Evolutionary conservation across 2,113 vertebrate species (phyloP), one percentile per base, ranked within the genome.

Genomic region (Dinomys branickii): DNA sequence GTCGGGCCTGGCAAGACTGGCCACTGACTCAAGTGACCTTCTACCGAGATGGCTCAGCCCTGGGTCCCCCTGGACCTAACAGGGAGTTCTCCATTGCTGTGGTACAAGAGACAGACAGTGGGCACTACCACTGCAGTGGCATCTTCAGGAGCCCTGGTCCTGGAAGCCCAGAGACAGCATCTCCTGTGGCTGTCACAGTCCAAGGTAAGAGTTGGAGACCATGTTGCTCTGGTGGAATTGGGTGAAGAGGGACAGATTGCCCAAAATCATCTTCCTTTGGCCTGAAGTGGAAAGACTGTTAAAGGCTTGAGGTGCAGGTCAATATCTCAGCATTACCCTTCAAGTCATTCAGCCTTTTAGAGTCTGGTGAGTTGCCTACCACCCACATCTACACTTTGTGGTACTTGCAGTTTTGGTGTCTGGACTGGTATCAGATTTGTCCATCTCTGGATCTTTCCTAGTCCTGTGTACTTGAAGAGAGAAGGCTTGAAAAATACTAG

Each of bases 1-100:
- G 98, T 69, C 96, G 80, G 47, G 96, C 97, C 52, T 98, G 98
- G 97, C 97, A 97, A 85, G 88, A 94, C 69, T 97, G 97, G 98
- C 98, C 97, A 7, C 95, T 98, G 92, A 75, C 83, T 82, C 92
- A 97, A 67, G 52, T 98, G 35, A 97, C 96, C 83, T 98, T 98
- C 94, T 98, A 97, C 83, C 85, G 90, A 38, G 97, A 98, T 0
- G 91, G 88, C 56, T 71, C 85, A 16, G 95, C 97, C 20, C 65
- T 98, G 61, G 92, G 95, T 17, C 95, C 96, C 22, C 85, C 98
- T 0, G 73, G 92, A 33, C 84, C 94, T 17, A 38, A 82, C 52
- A 54, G 5, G 30, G 98, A 97, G 8, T 80, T 98, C 85, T 94
- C 92, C 47, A 94, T 97, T 0, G 1, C 85, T 0, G 24, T 10